Evolutionary conservation across 2,888 invertebrate genomes (phyloP).

Genomic region (Alloscopus bannaensis): DNA sequence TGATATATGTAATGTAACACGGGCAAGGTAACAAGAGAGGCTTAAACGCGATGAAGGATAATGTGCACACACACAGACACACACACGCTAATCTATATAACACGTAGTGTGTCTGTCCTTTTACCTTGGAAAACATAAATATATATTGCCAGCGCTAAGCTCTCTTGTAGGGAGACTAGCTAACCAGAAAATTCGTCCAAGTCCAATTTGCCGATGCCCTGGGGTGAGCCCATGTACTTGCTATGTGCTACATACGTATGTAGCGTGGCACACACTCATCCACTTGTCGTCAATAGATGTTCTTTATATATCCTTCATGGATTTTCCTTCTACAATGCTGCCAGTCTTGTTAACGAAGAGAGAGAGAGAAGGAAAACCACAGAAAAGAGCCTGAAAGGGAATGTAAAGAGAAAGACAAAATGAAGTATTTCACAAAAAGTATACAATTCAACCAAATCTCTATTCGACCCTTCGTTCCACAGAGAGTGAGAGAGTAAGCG

Average conservation of each 20-base stretch:
- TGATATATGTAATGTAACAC: too few species aligned
- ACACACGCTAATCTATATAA: too few species aligned
- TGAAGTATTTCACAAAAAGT: slow-evolving; percentile 2
- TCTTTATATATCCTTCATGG: background rate
- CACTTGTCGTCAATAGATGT: slow-evolving; percentile 31
- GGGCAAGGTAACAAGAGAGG: too few species aligned
- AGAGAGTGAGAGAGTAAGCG: slow-evolving; percentile 22
- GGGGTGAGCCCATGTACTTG: slow-evolving; percentile 49
- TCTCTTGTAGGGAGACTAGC: slow-evolving; percentile 27
- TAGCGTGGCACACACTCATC: background rate
- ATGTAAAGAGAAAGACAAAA: slow-evolving; percentile 45
- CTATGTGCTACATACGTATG: background rate
- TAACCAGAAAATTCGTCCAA: slow-evolving; percentile 53
- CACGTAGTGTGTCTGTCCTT: too few species aligned
- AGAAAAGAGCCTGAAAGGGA: slow-evolving; percentile 56
- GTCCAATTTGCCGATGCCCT: slow-evolving; percentile 62
- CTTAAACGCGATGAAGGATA: too few species aligned
- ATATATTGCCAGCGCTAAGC: too few species aligned
- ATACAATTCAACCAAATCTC: background rate
- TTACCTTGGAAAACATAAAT: too few species aligned
- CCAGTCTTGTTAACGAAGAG: slow-evolving; percentile 34
- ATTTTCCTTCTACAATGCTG: slow-evolving; percentile 12
- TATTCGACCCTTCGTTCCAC: slow-evolving; percentile 2
- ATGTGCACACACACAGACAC: too few species aligned
- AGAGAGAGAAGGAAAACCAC: slow-evolving; percentile 36